A percentile compares a stretch with the other conserved stretches of the same genome.
Evolutionary conservation across 1,140 invertebrate genomes (phyloP).

Genomic region (Heliconius hewitsoni): DNA sequence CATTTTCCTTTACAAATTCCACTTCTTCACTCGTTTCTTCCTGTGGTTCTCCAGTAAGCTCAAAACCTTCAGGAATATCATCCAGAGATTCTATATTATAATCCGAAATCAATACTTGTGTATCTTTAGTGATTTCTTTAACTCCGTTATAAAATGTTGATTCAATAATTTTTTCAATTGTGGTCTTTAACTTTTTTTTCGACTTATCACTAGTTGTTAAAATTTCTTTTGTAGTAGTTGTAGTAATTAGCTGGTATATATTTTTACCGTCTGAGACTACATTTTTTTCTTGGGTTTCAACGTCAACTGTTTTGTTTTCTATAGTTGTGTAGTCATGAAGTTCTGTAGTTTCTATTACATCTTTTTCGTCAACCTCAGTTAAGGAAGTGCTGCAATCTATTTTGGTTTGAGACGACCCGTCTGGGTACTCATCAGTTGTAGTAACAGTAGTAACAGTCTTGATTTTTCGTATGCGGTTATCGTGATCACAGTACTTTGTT

Average conservation of each 20-base stretch:
- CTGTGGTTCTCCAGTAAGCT: slow-evolving; percentile 53
- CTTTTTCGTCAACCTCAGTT: slow-evolving; percentile 56
- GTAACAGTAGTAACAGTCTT: slow-evolving; percentile 69
- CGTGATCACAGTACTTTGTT: slow-evolving; percentile 67
- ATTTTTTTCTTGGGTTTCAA: slow-evolving; percentile 62
- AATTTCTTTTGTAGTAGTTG: slow-evolving; percentile 70
- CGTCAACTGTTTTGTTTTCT: slow-evolving; percentile 62
- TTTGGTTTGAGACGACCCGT: slow-evolving; percentile 72
- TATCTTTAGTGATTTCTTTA: slow-evolving; percentile 75
- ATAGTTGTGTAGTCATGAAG: slow-evolving; percentile 60
- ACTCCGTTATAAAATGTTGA: slow-evolving; percentile 64
- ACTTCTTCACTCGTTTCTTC: slow-evolving; percentile 53
- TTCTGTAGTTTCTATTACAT: slow-evolving; percentile 51
- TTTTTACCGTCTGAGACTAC: slow-evolving; percentile 63
- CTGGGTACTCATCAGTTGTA: slow-evolving; percentile 75
- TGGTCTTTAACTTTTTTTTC: slow-evolving; percentile 74
- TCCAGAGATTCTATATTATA: slow-evolving; percentile 47
- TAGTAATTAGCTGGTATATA: slow-evolving; percentile 69
- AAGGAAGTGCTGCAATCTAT: slow-evolving; percentile 63
- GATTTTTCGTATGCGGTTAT: slow-evolving; percentile 63
- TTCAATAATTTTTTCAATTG: slow-evolving; percentile 71
- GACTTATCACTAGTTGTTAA: slow-evolving; percentile 57
- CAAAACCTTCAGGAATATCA: slow-evolving; percentile 61
- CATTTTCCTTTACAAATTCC: slow-evolving; percentile 58
- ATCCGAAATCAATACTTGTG: slow-evolving; percentile 71